Base-by-base conservation (phyloP, 2,113 vertebrate species). In the Zootoca vivipara region DNA sequence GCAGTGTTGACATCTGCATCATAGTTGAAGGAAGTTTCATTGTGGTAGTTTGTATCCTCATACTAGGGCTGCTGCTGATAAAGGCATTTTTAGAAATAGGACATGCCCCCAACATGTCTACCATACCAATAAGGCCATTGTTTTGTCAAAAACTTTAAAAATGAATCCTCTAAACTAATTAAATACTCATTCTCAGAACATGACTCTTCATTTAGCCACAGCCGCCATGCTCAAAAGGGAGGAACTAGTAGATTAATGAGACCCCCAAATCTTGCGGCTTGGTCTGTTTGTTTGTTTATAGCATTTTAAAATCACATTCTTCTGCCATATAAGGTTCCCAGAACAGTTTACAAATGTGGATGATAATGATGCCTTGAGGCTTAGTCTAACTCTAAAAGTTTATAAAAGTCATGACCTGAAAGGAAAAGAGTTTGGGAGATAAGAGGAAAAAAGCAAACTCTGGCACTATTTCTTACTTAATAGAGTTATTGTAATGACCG, bases 101-200 rank as follows among this genome's bases (percentile, higher is more conserved):
- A 6, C 62, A 22, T 7, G 1, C 22, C 12, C 30, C 0, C 0
- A 13, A 26, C 46, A n/a, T 62, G 87, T 70, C 5, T 93, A 46
- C 28, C 72, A 83, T 77, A 87, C 4, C 78, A 65, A 46, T 28
- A 46, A 65, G 52, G 85, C 46, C 16, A 89, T 35, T 24, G 18
- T 56, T 86, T 86, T 70, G 81, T 52, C 77, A 67, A 13, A 20
- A 0, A 4, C 5, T 2, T 83, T 80, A 86, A 88, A 67, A 24
- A 2, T 10, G 15, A 40, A 1, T 70, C 5, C 70, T 89, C 16
- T 26, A 26, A 26, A 40, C 3, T 75, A 75, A 75, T 40, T 40
- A 10, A 9, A 12, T 40, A 75, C 38, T 40, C 22, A 26, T 42
- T 75, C 73, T 75, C 22, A 24, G 20, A 40, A 9, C 24, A 4